Evolutionary conservation across 2,888 invertebrate genomes (phyloP).

Genomic region (Lepeophtheirus nordmannii): DNA sequence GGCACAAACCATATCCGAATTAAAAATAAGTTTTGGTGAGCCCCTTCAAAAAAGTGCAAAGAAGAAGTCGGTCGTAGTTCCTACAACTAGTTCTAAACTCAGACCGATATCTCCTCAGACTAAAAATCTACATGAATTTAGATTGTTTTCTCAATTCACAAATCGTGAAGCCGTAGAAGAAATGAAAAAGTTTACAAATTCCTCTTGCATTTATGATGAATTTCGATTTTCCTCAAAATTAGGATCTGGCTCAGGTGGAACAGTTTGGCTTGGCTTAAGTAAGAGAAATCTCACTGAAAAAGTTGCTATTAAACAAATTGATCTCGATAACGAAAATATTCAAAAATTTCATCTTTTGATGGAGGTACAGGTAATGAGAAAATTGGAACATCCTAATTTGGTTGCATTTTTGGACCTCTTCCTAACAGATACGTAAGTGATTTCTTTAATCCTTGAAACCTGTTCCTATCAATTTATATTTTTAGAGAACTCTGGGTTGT

Average conservation of each 20-base stretch:
- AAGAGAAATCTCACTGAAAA: slow-evolving; percentile 36
- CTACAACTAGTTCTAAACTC: not conserved
- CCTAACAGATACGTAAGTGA: slow-evolving; percentile 6
- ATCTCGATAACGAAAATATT: slow-evolving; percentile 69
- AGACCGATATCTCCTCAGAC: not conserved
- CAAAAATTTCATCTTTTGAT: slow-evolving; percentile 88
- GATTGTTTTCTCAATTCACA: not conserved
- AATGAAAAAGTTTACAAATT: slow-evolving; percentile 10
- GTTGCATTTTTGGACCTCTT: slow-evolving; percentile 60
- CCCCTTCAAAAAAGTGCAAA: not conserved
- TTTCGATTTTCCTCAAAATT: not conserved
- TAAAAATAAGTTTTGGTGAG: slow-evolving; percentile 11
- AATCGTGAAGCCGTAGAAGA: slow-evolving; percentile 8
- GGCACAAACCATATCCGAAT: slow-evolving; percentile 8
- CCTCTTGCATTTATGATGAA: not conserved
- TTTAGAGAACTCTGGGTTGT: slow-evolving; percentile 41
- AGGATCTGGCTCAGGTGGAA: slow-evolving; percentile 11
- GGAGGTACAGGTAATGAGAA: slow-evolving; percentile 72
- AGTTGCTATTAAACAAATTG: slow-evolving; percentile 92
- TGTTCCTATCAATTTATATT: not conserved
- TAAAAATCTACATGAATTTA: not conserved
- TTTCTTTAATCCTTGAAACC: not conserved
- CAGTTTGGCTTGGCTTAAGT: slow-evolving; percentile 1
- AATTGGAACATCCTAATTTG: slow-evolving; percentile 79
- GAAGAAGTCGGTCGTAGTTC: not conserved